These are phyloP conservation scores for Trichechus manatus DNA, from an alignment of 2,113 vertebrate genomes.

Conservation along the genomic window DNA sequence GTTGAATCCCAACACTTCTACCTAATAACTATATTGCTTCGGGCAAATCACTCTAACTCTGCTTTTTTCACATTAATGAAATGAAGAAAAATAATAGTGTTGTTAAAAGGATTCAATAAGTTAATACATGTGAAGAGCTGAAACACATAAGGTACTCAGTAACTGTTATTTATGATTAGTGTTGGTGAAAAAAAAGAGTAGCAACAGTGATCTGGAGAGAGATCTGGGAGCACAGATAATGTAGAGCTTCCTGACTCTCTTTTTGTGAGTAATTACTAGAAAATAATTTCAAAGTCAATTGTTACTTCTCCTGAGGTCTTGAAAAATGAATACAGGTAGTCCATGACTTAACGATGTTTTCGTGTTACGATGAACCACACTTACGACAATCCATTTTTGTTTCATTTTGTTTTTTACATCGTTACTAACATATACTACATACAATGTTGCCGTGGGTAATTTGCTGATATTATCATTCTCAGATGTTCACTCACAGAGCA, in stretches of 20 bases:
- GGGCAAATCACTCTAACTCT: background rate
- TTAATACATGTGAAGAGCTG: background rate
- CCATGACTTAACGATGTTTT: too few species aligned
- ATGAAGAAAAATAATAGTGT: background rate
- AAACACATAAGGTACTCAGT: background rate
- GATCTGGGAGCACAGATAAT: background rate
- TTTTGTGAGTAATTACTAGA: conserved; percentile 42
- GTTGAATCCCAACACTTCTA: background rate
- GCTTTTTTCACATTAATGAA: background rate
- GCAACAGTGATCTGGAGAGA: background rate
- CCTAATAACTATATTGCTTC: background rate
- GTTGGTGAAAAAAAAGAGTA: background rate
- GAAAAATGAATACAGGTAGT: background rate
- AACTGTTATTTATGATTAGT: background rate
- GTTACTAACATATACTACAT: too few species aligned
- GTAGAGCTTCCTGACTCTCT: background rate
- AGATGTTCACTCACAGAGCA: too few species aligned
- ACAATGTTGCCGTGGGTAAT: too few species aligned
- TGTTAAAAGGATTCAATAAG: conserved; percentile 16
- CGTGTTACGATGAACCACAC: too few species aligned
- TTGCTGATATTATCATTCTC: too few species aligned
- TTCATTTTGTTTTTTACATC: too few species aligned
- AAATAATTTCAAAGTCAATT: conserved; percentile 32
- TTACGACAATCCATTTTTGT: too few species aligned
- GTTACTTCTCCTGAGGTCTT: background rate